Evolutionary conservation across 2,113 vertebrate genomes (phyloP), one percentile per base, ranked within the genome.

Genomic region (Megalops atlanticus): DNA sequence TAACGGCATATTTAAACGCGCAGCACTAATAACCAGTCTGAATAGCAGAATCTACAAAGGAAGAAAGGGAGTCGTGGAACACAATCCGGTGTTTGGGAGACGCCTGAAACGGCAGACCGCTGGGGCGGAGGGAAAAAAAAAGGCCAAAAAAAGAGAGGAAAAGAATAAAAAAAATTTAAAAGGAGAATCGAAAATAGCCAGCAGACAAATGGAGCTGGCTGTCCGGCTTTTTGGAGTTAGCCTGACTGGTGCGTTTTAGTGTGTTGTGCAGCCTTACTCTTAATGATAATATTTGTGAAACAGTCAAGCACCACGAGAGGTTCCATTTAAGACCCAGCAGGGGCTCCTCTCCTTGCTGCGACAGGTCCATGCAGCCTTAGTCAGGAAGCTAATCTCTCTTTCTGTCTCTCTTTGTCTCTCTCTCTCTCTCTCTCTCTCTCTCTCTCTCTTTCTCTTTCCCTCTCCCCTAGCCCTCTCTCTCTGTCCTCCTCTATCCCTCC

Each of bases 271-370:
- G 82, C 83, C 85, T 83, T 54, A 74, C 86, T 76, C 52, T 86
- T 89, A 90, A 90, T 86, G 84, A 87, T 88, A 85, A 86, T 87
- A 86, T 88, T 89, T 85, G 87, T 86, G 83, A 86, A 89, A 86
- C 87, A 83, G 58, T 36, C 1, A 2, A 5, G 36, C 14, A 33
- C 33, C 33, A 18, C 8, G 16, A 71, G 35, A 35, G 33, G 10
- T 70, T 70, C 33, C 68, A 35, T 31, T 70, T 33, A 36, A 70
- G 68, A 70, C 11, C 10, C 69, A 38, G 69, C 18, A 8, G 35
- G 69, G 36, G 35, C n/a, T 18, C n/a, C 15, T 21, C 0, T 18
- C 69, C 36, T 16, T 35, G 11, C 35, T 71, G 69, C 12, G 33
- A 16, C 69, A 35, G 36, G 35, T 35, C 69, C 15, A 38, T 12